These are phyloP conservation scores for Sphinx pinastri DNA, from an alignment of 2,888 invertebrate genomes.

Conservation along the genomic window DNA sequence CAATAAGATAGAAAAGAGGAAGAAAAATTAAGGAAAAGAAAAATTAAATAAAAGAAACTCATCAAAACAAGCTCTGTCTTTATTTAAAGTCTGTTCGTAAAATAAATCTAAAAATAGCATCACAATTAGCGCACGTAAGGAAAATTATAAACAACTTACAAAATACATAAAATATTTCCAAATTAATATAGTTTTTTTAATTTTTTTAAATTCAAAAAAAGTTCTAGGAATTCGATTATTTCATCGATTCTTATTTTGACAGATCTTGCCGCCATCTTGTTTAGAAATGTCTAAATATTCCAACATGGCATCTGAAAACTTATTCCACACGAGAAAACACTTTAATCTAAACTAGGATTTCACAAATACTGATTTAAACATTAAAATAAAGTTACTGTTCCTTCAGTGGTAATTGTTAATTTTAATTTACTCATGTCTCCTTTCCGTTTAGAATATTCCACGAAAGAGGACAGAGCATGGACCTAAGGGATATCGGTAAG, in stretches of 20 bases:
- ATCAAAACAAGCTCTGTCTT: constrained; percentile 74
- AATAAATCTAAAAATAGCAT: constrained; percentile 79
- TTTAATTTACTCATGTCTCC: background rate
- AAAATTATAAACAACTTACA: constrained; percentile 56
- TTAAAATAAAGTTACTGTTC: background rate
- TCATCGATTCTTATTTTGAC: constrained; percentile 10
- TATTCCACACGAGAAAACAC: constrained; percentile 1
- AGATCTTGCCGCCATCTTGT: constrained; percentile 3
- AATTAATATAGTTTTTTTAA: constrained; percentile 33
- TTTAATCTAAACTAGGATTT: background rate
- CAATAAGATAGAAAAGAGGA: constrained; percentile 4
- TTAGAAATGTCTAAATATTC: background rate
- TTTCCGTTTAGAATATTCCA: background rate
- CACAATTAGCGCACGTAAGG: constrained; percentile 70
- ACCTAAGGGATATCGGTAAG: background rate
- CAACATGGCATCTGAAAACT: background rate
- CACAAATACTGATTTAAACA: constrained; percentile 12
- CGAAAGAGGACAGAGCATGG: constrained; percentile 5
- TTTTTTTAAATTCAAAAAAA: background rate
- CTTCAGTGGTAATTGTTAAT: background rate
- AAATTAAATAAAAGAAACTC: constrained; percentile 61
- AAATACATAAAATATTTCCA: constrained; percentile 56
- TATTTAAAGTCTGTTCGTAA: constrained; percentile 77
- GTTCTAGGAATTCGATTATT: background rate
- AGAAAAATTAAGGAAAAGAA: constrained; percentile 39